Percentiles rank a stretch among this genome's conserved stretches.
phyloP scores from a whole-genome alignment of 2,888 invertebrate species.

The Protonemura montana region DNA sequence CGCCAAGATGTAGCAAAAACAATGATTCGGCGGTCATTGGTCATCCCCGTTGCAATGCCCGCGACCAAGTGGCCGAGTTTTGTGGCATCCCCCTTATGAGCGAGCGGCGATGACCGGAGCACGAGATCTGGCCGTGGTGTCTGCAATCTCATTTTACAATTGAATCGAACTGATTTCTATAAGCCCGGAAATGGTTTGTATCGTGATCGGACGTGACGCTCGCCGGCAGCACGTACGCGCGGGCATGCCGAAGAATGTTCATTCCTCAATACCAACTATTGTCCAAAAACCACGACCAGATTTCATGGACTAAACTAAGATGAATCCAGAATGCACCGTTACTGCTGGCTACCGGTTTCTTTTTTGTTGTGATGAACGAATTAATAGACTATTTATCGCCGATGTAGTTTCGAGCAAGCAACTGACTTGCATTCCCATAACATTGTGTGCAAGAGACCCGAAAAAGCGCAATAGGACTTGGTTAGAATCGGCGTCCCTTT shows the following conservation, averaged over 20 bases:
- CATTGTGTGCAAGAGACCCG: background rate
- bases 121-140: background rate
- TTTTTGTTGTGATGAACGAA: constrained; percentile 2
- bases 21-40: background rate
- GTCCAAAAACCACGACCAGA: background rate
- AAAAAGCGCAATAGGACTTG: background rate
- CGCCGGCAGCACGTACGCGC: constrained; percentile 17
- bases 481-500: background rate
- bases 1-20: background rate
- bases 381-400: constrained; percentile 12
- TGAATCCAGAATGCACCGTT: background rate
- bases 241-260: constrained; percentile 9
- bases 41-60: constrained; percentile 15
- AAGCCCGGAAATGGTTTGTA: constrained; percentile 39
- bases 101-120: no score
- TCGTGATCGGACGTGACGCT: background rate
- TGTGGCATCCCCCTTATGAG: no score
- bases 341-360: background rate
- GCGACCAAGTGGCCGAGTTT: no score
- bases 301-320: constrained; percentile 15
- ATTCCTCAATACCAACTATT: background rate
- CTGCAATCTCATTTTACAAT: constrained; percentile 31
- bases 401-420: background rate
- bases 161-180: constrained; percentile 32
- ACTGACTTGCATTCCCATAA: background rate